A percentile compares a stretch with the other conserved stretches of the same genome.
phyloP scores from a whole-genome alignment of 2,888 invertebrate species.

The Stramonita haemastoma region DNA sequence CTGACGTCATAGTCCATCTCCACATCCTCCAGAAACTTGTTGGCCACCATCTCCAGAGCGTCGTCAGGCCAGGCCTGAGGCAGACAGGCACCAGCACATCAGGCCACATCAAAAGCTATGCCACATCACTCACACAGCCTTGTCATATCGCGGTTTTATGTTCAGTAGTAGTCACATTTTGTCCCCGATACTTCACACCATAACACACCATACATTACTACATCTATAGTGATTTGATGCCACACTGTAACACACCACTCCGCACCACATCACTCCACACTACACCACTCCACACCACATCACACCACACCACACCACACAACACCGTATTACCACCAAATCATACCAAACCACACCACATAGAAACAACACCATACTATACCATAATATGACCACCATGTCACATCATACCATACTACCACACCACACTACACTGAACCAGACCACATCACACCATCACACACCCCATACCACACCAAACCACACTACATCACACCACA shows the following conservation, averaged over 20 bases:
- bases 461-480: no score
- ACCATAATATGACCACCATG: not conserved
- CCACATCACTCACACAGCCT: not conserved
- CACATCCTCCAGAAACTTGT: slow-evolving; percentile 77
- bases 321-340: not conserved
- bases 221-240: no score
- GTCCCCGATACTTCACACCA: no score
- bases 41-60: slow-evolving; percentile 78
- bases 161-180: no score
- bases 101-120: not conserved
- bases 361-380: not conserved
- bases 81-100: slow-evolving; percentile 19
- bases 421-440: not conserved
- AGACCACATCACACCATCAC: not conserved
- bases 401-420: not conserved
- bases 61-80: slow-evolving; percentile 79
- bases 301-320: no score
- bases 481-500: no score
- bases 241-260: no score
- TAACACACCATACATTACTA: no score
- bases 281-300: no score
- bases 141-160: no score
- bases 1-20: slow-evolving; percentile 70
- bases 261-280: no score
- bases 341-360: not conserved